phyloP scores from a whole-genome alignment of 2,797 vertebrate species.

The Margarornis squamiger region DNA sequence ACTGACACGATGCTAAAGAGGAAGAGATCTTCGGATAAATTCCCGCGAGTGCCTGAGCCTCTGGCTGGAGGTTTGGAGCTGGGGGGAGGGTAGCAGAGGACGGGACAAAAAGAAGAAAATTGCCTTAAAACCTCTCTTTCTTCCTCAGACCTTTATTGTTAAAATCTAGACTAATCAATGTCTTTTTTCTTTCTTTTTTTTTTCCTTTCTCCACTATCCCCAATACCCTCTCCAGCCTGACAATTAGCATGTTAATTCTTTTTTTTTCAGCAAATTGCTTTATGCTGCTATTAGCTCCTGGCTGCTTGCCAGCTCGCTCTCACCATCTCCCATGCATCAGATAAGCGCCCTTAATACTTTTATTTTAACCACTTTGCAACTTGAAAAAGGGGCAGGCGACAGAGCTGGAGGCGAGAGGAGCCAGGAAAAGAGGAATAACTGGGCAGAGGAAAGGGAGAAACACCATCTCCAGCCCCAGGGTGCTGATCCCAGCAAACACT shows the following conservation, averaged over 20 bases:
- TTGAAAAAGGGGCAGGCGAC: background rate
- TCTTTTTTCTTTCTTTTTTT: background rate
- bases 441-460: background rate
- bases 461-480: background rate
- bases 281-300: constrained; percentile 64
- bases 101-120: constrained; percentile 11
- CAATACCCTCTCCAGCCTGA: constrained; percentile 50
- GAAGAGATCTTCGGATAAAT: constrained; percentile 16
- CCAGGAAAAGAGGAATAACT: background rate
- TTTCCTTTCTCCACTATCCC: background rate
- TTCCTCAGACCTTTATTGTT: background rate
- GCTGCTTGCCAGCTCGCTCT: constrained; percentile 48
- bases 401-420: background rate
- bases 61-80: background rate
- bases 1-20: background rate
- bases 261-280: constrained; percentile 52
- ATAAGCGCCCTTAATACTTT: background rate
- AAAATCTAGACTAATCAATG: background rate
- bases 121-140: background rate
- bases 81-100: background rate
- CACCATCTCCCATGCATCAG: background rate
- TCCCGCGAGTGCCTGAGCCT: constrained; percentile 23
- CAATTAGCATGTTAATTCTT: constrained; percentile 70
- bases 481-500: background rate
- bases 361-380: background rate